These are phyloP conservation scores for Agriotes lineatus DNA, from an alignment of 2,888 invertebrate species.

Conservation along the genomic window DNA sequence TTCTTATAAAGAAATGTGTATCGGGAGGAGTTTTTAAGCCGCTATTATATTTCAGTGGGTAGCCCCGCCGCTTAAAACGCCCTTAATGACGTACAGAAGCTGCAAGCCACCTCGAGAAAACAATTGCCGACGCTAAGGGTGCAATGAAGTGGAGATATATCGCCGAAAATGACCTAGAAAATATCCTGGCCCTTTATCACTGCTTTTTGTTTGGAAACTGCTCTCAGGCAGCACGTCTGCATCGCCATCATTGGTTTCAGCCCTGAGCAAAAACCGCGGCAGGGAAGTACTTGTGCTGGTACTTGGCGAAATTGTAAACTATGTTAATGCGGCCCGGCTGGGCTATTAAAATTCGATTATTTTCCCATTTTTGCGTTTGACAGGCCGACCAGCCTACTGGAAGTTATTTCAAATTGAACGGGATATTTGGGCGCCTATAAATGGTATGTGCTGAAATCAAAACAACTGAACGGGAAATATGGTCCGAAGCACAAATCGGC, in stretches of 20 bases:
- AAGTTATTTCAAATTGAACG: no score
- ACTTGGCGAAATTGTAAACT: no score
- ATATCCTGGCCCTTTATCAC: conserved; percentile 7
- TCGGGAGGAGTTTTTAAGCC: conserved; percentile 5
- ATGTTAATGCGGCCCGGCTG: no score
- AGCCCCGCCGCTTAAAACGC: neutral
- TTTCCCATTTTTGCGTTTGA: no score
- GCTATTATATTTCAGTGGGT: neutral
- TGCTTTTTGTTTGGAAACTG: conserved; percentile 16
- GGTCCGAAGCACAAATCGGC: no score
- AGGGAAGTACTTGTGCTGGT: no score
- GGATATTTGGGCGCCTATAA: no score
- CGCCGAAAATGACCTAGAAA: conserved; percentile 18
- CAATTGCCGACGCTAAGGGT: conserved; percentile 18
- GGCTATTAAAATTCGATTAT: neutral
- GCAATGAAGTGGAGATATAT: conserved; percentile 31
- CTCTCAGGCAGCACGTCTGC: no score
- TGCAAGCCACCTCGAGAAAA: conserved; percentile 11
- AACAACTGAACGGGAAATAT: no score
- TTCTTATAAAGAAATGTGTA: neutral
- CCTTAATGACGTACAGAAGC: conserved; percentile 17
- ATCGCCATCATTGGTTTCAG: neutral
- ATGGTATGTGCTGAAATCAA: no score
- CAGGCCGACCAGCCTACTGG: no score
- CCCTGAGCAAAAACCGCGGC: no score